These are phyloP conservation scores for Heliconius cydno DNA, from an alignment of 2,888 invertebrate species.

Conservation along the genomic window DNA sequence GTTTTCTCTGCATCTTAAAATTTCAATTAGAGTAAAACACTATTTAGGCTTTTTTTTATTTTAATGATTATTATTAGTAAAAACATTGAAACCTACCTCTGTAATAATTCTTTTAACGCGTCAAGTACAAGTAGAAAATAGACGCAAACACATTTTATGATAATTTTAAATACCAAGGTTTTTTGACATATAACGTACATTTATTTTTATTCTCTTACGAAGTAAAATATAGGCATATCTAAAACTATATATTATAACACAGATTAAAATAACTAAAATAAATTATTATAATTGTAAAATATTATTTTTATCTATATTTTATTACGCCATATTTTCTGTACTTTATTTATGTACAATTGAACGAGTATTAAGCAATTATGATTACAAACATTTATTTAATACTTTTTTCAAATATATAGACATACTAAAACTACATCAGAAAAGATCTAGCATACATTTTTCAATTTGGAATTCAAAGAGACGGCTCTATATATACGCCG, in stretches of 20 bases:
- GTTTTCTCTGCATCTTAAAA: no score
- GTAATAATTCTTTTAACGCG: background rate
- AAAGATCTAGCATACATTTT: conserved; percentile 34
- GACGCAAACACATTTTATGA: background rate
- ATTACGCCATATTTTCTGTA: background rate
- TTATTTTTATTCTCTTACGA: background rate
- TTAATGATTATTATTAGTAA: no score
- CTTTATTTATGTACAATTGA: background rate
- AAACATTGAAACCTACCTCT: background rate
- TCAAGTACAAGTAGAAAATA: conserved; percentile 4
- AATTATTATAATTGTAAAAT: background rate
- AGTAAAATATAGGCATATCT: background rate
- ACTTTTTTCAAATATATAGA: background rate
- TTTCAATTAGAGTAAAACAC: no score
- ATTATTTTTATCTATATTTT: background rate
- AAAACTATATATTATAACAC: background rate
- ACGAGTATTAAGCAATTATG: background rate
- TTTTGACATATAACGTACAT: background rate
- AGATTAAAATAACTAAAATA: background rate
- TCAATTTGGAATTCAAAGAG: conserved; percentile 44
- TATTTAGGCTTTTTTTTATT: no score
- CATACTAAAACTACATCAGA: conserved; percentile 11
- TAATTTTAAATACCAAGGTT: conserved; percentile 21
- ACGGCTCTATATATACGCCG: conserved; percentile 61
- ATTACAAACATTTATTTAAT: background rate